These are phyloP conservation scores for Daboia siamensis DNA, from an alignment of 2,113 vertebrate species.

Conservation along the genomic window DNA sequence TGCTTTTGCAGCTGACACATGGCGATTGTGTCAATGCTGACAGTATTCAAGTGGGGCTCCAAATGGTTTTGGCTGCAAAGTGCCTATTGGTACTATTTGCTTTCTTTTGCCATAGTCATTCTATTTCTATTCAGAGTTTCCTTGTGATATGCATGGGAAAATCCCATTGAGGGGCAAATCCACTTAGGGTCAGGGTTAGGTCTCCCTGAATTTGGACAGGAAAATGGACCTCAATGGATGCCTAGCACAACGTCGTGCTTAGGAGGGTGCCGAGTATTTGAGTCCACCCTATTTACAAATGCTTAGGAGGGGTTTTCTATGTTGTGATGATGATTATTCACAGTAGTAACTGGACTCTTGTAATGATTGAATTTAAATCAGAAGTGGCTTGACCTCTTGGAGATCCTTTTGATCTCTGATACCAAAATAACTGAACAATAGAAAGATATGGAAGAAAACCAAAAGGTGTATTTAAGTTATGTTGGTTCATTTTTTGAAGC, in stretches of 20 bases:
- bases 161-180: not conserved
- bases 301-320: not conserved
- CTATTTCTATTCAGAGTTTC: not conserved
- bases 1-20: not conserved
- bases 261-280: not conserved
- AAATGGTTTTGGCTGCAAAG: not conserved
- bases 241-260: no score
- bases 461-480: no score
- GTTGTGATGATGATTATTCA: not conserved
- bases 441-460: no score
- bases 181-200: not conserved
- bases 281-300: not conserved
- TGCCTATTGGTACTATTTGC: not conserved
- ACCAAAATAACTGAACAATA: not conserved
- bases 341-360: not conserved
- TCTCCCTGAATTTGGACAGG: not conserved
- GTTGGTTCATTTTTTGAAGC: no score
- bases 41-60: not conserved
- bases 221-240: no score
- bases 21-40: not conserved
- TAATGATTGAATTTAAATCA: not conserved
- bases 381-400: not conserved
- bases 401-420: not conserved
- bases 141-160: not conserved
- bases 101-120: not conserved